Percentiles rank a stretch among this genome's conserved stretches.
These are phyloP conservation scores for Oedothorax gibbosus DNA, from an alignment of 1,140 invertebrate species.

Conservation along the genomic window DNA sequence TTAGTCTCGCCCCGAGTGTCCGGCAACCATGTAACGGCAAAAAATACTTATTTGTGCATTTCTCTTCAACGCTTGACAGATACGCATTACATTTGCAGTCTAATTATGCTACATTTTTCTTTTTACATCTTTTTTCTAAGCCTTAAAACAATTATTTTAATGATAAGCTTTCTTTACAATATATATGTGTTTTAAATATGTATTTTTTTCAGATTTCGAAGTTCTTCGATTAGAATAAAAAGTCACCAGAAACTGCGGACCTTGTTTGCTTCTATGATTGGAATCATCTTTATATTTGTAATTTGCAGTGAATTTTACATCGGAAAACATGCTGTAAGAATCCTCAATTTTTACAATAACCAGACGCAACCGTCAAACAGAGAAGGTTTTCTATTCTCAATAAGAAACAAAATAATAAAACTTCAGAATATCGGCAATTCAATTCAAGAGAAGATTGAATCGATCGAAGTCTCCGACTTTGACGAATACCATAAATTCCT, in stretches of 20 bases:
- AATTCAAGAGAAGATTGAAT: neutral
- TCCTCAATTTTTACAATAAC: slow-evolving; percentile 3
- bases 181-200: too few relatives aligned
- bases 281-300: slow-evolving; percentile 29
- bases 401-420: slow-evolving; percentile 12
- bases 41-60: too few relatives aligned
- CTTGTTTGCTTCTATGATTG: slow-evolving; percentile 23
- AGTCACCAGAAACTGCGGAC: slow-evolving; percentile 6
- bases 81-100: too few relatives aligned
- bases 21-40: too few relatives aligned
- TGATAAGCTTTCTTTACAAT: too few relatives aligned
- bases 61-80: too few relatives aligned
- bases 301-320: slow-evolving; percentile 37
- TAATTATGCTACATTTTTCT: too few relatives aligned
- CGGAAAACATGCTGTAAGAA: neutral
- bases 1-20: too few relatives aligned
- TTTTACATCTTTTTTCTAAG: too few relatives aligned
- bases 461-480: neutral
- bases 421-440: neutral
- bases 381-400: neutral
- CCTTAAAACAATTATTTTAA: too few relatives aligned
- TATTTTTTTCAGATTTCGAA: slow-evolving; percentile 14
- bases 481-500: slow-evolving; percentile 44
- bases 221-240: slow-evolving; percentile 4
- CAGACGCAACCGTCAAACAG: slow-evolving; percentile 2